Conservation (phyloP, 2,888 invertebrate genomes). For the Sinopyrophorus schimmeli region DNA sequence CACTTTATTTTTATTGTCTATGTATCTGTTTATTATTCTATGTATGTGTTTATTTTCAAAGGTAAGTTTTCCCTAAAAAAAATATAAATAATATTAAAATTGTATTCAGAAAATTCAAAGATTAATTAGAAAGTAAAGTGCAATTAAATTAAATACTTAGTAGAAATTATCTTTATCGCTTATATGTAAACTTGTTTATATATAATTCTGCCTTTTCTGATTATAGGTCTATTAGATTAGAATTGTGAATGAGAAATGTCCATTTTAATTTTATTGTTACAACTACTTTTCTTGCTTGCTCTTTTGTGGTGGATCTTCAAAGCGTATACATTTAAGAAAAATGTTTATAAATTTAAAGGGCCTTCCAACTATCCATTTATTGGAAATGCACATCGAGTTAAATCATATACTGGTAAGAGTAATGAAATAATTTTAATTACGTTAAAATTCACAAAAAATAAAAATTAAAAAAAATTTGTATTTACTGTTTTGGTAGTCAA, state of each 20-base stretch:
- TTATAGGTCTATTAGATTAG: background rate
- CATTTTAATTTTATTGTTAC: background rate
- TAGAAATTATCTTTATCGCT: no score
- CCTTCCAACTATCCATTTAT: slow-evolving; percentile 25
- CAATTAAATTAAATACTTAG: no score
- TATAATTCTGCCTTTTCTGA: background rate
- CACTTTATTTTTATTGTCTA: no score
- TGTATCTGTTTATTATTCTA: no score
- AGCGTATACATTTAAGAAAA: slow-evolving; percentile 1
- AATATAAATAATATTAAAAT: no score
- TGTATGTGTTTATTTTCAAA: no score
- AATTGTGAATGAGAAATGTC: background rate
- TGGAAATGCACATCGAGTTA: slow-evolving; percentile 27
- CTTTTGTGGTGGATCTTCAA: slow-evolving; percentile 11
- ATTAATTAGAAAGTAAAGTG: no score
- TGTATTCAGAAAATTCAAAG: no score
- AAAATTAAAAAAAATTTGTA: background rate
- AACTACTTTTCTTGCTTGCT: background rate
- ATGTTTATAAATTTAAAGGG: slow-evolving; percentile 10
- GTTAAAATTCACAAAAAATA: no score
- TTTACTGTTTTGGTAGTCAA: background rate
- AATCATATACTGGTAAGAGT: slow-evolving; percentile 3
- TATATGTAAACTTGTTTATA: background rate
- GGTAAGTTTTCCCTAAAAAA: no score
- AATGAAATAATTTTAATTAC: no score